Evolutionary conservation across 2,888 invertebrate genomes (phyloP).

Genomic region (Parochlus steinenii): DNA sequence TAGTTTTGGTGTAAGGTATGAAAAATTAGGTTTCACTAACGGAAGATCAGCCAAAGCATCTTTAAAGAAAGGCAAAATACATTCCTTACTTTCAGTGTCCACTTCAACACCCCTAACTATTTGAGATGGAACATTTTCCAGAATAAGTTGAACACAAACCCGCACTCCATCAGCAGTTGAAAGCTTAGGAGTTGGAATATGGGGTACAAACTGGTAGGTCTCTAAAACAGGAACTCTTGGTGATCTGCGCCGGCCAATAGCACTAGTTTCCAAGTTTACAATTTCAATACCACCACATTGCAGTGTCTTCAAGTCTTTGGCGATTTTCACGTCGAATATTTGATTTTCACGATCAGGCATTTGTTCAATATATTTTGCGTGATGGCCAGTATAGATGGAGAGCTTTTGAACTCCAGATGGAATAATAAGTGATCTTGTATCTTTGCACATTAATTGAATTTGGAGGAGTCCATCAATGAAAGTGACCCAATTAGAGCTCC

Average conservation of each 20-base stretch:
- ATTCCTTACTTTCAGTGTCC: conserved; percentile 33
- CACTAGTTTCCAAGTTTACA: conserved; percentile 36
- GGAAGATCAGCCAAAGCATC: conserved; percentile 47
- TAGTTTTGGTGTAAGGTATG: conserved; percentile 30
- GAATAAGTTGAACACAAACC: conserved; percentile 41
- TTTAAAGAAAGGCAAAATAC: conserved; percentile 34
- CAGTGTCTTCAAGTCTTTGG: conserved; percentile 23
- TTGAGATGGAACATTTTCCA: conserved; percentile 45
- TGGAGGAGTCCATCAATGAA: conserved; percentile 53
- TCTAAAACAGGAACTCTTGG: conserved; percentile 37
- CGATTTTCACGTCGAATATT: conserved; percentile 5
- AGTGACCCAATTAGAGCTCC: conserved; percentile 47
- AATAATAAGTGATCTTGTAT: conserved; percentile 33
- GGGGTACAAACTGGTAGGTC: conserved; percentile 35
- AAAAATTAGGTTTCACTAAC: conserved; percentile 48
- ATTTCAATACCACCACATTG: conserved; percentile 39
- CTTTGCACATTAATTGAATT: conserved; percentile 33
- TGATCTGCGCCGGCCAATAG: conserved; percentile 33
- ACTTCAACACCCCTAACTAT: conserved; percentile 38
- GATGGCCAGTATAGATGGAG: conserved; percentile 33
- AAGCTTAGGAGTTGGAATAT: conserved; percentile 16
- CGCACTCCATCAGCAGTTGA: conserved; percentile 32
- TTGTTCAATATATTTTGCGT: conserved; percentile 17
- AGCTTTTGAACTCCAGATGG: conserved; percentile 39
- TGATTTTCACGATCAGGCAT: neutral